Base-by-base conservation (phyloP, 2,888 invertebrate species). In the Axea sp. region DNA sequence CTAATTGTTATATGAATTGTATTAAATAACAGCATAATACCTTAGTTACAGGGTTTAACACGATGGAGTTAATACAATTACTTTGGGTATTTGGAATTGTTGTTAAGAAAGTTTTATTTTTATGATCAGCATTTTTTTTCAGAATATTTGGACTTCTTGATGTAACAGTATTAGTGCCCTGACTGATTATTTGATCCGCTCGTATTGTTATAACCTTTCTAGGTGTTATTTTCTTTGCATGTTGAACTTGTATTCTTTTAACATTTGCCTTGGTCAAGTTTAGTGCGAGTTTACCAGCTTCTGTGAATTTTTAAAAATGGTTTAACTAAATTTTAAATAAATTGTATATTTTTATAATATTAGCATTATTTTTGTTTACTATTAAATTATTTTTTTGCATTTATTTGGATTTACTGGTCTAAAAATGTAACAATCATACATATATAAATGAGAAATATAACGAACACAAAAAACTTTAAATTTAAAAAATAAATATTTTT, bases 211-310 rank as follows among this genome's bases (percentile, higher is more conserved):
- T 89, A n/a, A 90, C 88, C 85, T 90, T 90, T 15, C 88, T 88
- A 12, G 87, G 82, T 43, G 83, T 75, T 9, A 83, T 79, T 72
- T 86, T 87, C 12, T 84, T 83, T 6, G 83, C 73, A 45, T 81
- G 79, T 11, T 57, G 67, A 6, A 87, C 81, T 65, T 88, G 87
- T 22, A 87, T 69, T 35, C 85, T 81, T 81, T 87, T 88, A 57
- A 85, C 80, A 73, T 84, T 81, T 79, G 84, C 76, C 81, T 89
- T 89, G 1, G 90, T 88, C 4, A 89, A 86, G 81, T 94, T 93
- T 77, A 95, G 86, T 77, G 94, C 92, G 81, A 94, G 88, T 82
- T 94, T 94, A 6, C 95, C 95, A 2, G 94, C 93, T 82, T 95
- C 95, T 90, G 87, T 1, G 84, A 81, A 22, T n/a, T n/a, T n/a